Base-by-base conservation (phyloP, 2,797 vertebrate species). In the Ficedula albicollis region DNA sequence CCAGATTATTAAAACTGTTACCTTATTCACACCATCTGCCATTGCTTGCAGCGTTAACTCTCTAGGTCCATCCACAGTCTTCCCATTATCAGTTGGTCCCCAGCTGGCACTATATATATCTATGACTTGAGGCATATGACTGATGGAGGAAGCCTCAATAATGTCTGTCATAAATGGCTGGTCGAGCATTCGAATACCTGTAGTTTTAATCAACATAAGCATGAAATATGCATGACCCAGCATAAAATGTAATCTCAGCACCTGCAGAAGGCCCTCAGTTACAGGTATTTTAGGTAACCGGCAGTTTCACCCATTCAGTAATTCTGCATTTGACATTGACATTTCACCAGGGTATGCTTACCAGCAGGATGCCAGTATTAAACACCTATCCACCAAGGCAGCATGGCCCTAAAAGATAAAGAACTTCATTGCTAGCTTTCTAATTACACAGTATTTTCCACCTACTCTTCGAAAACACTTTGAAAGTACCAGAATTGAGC, bases 131-230 rank as follows among this genome's bases (percentile, higher is more conserved):
- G 99, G 99, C 99, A 99, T 99, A 91, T 99, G 99, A 91, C 99
- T 99, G 98, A 99, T 99, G 73, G 99, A 99, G 11, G 99, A 99
- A 30, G 99, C 99, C 96, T 99, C 99, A 6, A 99, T 99, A 82
- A 99, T 99, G 95, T 99, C 99, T 3, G 99, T 99, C 99, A 99
- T 99, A 68, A 99, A 99, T 0, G 99, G 99, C 96, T 99, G 99
- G 97, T 99, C 99, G 30, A 99, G 93, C 99, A 99, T 99, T 60
- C 99, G 98, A 96, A 99, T 99, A 78, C 99, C 99, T 99, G 97
- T 4, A 36, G 79, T 95, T 76, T 92, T 10, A 55, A 55, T 11
- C 67, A 87, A 77, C 38, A 90, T 19, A 88, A 80, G 69, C 11
- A 73, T 5, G 38, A 81, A 76, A 52, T 58, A 34, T 14, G 17